Evolutionary conservation across 2,113 vertebrate genomes (phyloP).

Genomic region (Engystomops pustulosus): DNA sequence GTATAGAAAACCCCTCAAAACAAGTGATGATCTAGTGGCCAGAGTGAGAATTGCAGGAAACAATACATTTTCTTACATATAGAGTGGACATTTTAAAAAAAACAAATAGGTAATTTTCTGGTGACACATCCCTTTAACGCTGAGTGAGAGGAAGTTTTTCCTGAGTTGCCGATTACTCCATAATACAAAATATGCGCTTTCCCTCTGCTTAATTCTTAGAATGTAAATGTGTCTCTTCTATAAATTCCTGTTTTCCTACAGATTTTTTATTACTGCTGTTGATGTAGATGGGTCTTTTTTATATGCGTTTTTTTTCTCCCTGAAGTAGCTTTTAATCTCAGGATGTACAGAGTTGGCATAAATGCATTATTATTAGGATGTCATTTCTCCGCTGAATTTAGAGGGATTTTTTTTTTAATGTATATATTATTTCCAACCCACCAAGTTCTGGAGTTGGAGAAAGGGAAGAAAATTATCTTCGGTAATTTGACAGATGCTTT

Average conservation of each 20-base stretch:
- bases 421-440: background rate
- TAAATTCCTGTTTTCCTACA: slow-evolving; percentile 1
- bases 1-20: no score
- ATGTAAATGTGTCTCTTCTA: background rate
- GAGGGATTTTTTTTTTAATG: background rate
- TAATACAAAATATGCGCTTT: slow-evolving; percentile 16
- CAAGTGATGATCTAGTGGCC: no score
- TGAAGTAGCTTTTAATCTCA: slow-evolving; percentile 33
- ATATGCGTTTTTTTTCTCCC: background rate
- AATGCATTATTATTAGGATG: slow-evolving; percentile 17
- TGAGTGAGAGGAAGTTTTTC: background rate
- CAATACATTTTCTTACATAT: no score
- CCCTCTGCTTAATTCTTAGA: background rate
- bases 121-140: no score
- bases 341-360: slow-evolving; percentile 5
- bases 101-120: no score
- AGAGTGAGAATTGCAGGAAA: no score
- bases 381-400: slow-evolving; percentile 7
- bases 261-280: background rate
- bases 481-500: background rate
- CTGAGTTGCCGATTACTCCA: background rate
- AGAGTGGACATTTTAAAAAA: no score
- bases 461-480: background rate
- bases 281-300: background rate
- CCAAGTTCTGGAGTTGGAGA: background rate